These are phyloP conservation scores for Rachycentron canadum DNA, from an alignment of 2,797 vertebrate genomes.

Conservation along the genomic window DNA sequence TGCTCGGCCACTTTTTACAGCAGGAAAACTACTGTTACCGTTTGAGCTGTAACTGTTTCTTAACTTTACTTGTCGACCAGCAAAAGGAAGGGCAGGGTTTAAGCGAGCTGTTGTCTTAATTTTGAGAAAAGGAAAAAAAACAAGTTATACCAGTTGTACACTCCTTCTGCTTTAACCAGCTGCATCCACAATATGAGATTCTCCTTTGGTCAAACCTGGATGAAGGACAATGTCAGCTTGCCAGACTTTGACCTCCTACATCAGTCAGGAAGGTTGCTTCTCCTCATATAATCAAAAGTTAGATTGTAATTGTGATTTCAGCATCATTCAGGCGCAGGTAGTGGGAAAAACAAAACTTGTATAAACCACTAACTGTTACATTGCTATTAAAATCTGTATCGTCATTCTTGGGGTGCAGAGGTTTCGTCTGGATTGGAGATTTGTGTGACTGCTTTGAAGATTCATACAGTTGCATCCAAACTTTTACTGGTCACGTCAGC, in stretches of 20 bases:
- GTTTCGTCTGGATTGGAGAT: slow-evolving; percentile 8
- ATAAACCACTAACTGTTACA: slow-evolving; percentile 64
- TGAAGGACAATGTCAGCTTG: slow-evolving; percentile 9
- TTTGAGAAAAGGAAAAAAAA: slow-evolving; percentile 3
- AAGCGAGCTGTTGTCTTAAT: neutral
- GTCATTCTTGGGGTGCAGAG: slow-evolving; percentile 21
- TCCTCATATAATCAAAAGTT: slow-evolving; percentile 1
- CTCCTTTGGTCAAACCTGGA: slow-evolving; percentile 10
- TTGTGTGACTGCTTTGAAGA: slow-evolving; percentile 32
- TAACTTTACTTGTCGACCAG: neutral
- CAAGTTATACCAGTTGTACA: neutral
- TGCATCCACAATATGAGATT: neutral
- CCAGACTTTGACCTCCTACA: slow-evolving; percentile 1
- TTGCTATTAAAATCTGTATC: slow-evolving; percentile 39
- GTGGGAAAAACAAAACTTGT: slow-evolving; percentile 47
- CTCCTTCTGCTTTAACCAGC: slow-evolving; percentile 3
- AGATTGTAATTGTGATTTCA: neutral
- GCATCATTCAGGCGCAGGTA: neutral
- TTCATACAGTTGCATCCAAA: slow-evolving; percentile 17
- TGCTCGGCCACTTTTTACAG: slow-evolving; percentile 14
- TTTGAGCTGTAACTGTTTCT: neutral
- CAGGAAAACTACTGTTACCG: neutral
- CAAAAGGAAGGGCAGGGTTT: neutral
- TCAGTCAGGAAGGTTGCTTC: slow-evolving; percentile 1
- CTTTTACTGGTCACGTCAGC: slow-evolving; percentile 18